Evolutionary conservation across 2,888 invertebrate species (phyloP).

Genomic region (Cartodere bifasciata): DNA sequence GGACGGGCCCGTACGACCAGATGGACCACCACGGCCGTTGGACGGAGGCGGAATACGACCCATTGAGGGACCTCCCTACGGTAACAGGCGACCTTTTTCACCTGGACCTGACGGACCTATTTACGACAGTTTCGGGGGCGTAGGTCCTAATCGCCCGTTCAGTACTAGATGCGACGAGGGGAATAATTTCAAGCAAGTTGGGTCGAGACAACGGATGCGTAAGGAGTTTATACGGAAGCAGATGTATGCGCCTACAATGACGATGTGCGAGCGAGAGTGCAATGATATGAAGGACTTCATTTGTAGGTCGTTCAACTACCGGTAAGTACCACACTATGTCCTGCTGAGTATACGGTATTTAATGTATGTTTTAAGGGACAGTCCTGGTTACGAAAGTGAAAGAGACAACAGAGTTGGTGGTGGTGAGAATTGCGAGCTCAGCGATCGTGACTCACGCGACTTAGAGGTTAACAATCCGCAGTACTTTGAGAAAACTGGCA

Average conservation of each 20-base stretch:
- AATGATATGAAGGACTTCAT: conserved; percentile 69
- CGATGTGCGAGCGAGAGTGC: conserved; percentile 76
- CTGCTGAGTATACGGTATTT: background rate
- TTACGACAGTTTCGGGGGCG: conserved; percentile 27
- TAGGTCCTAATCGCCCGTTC: conserved; percentile 33
- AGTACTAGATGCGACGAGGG: conserved; percentile 63
- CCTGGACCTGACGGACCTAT: conserved; percentile 34
- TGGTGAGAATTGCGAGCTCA: conserved; percentile 79
- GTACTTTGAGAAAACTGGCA: conserved; percentile 71
- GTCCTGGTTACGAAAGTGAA: conserved; percentile 13
- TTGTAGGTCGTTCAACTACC: conserved; percentile 79
- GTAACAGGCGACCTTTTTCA: conserved; percentile 24
- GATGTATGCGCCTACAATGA: conserved; percentile 58
- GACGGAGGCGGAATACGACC: conserved; percentile 14
- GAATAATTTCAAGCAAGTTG: conserved; percentile 73
- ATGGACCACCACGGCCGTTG: conserved; percentile 16
- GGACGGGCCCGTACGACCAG: conserved; percentile 16
- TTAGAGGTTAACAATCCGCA: conserved; percentile 74
- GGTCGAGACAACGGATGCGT: conserved; percentile 63
- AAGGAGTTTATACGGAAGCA: conserved; percentile 64
- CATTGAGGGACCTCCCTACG: conserved; percentile 17
- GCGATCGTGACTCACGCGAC: conserved; percentile 74
- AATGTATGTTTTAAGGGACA: conserved; percentile 16
- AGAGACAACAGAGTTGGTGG: conserved; percentile 42
- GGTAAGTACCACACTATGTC: conserved; percentile 35